Conservation (phyloP, 2,797 vertebrate genomes). For the Syncerus caffer region DNA sequence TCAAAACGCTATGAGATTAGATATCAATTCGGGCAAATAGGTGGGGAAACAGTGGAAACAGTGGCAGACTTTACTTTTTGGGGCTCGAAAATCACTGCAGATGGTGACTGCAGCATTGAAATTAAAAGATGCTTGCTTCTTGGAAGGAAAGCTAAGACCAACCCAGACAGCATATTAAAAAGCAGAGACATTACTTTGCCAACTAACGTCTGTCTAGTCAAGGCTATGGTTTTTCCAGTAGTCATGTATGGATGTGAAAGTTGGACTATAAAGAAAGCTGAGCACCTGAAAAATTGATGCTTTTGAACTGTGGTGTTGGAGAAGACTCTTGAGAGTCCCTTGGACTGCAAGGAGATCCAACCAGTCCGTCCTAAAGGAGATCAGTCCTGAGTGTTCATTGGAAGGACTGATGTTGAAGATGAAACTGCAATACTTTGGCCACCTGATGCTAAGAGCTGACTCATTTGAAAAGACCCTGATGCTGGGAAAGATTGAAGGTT, state of each 20-base stretch:
- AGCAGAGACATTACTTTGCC: not conserved
- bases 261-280: not conserved
- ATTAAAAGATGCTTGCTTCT: not conserved
- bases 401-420: not conserved
- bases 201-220: not conserved
- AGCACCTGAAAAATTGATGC: not conserved
- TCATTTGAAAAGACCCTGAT: not conserved
- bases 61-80: not conserved
- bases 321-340: not conserved
- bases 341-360: not conserved
- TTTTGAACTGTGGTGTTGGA: not conserved
- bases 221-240: not conserved
- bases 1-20: not conserved
- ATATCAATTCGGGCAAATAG: not conserved
- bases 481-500: not conserved
- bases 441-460: fast-evolving
- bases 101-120: not conserved
- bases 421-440: not conserved
- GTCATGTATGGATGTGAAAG: not conserved
- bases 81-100: not conserved
- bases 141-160: not conserved
- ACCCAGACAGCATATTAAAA: not conserved
- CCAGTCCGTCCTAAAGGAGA: not conserved
- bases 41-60: not conserved
- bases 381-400: not conserved